Evolutionary conservation across 1,140 invertebrate genomes (phyloP).

Genomic region (Apolygus lucorum): DNA sequence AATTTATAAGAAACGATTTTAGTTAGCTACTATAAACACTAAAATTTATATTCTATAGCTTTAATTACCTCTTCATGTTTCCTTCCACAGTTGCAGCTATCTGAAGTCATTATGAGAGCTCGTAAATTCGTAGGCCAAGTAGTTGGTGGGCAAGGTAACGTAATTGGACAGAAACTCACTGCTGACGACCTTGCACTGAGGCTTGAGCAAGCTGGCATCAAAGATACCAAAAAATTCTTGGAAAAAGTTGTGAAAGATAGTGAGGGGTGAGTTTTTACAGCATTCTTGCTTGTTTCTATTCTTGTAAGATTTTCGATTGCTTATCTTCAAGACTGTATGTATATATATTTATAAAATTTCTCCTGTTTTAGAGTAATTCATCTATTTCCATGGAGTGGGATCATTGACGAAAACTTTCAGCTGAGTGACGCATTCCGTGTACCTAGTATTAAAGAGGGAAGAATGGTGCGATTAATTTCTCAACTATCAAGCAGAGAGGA

Average conservation of each 20-base stretch:
- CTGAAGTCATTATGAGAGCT: conserved; percentile 93
- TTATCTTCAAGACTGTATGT: no score
- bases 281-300: background rate
- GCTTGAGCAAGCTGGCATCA: conserved; percentile 64
- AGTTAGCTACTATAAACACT: no score
- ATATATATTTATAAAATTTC: no score
- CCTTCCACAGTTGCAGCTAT: conserved; percentile 38
- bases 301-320: no score
- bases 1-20: no score
- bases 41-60: no score
- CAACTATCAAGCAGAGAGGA: conserved; percentile 89
- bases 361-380: conserved; percentile 68
- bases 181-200: conserved; percentile 82
- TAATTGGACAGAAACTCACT: conserved; percentile 73
- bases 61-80: background rate
- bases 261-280: conserved; percentile 44
- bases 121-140: conserved; percentile 86
- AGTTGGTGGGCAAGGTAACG: conserved; percentile 66
- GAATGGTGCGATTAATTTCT: conserved; percentile 75
- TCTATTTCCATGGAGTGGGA: conserved; percentile 94
- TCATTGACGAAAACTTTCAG: conserved; percentile 83
- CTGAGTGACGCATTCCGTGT: conserved; percentile 88
- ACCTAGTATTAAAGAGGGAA: conserved; percentile 78
- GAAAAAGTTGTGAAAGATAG: conserved; percentile 82
- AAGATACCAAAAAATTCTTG: conserved; percentile 74